Base-by-base conservation (phyloP, 2,888 invertebrate species). In the Pollenia amentaria region DNA sequence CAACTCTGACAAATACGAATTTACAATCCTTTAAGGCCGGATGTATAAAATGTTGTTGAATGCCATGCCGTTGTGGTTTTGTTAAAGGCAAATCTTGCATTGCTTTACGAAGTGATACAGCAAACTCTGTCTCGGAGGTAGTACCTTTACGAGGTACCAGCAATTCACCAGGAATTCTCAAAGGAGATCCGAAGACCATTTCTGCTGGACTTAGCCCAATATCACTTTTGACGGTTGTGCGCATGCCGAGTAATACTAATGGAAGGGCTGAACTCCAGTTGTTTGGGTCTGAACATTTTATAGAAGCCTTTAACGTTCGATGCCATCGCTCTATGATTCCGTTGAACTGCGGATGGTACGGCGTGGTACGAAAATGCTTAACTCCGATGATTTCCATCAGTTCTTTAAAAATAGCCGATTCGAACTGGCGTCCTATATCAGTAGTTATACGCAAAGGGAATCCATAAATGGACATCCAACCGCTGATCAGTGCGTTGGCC, bases 371-470 rank as follows among this genome's bases (percentile, higher is more conserved):
- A n/a, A n/a, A n/a, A n/a, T n/a, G n/a, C n/a, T n/a, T n/a, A n/a
- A n/a, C n/a, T n/a, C n/a, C n/a, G n/a, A n/a, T n/a, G n/a, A n/a
- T n/a, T n/a, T 67, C 87, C 88, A 7, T 84, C 1, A 88, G 69
- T 29, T 87, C 75, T 6, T 16, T 46, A 14, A 88, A 88, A 1
- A 87, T 51, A 7, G 11, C 29, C 1, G 80, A 84, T n/a, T 87
- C 87, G 29, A 88, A 89, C 46, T 88, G 86, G 6, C 88, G 53
- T 21, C 67, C 80, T n/a, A 76, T 60, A 16, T 73, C 81, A 11
- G 51, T 53, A 40, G 72, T 64, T 16, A 73, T 55, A 11, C n/a
- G 48, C 40, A 40, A 29, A 38, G 46, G 65, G 6, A 65, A 16
- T 12, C 57, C 57, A 38, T 57, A 57, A 12, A 57, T 10, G 57